These are phyloP conservation scores for Chloroceryle inda DNA, from an alignment of 2,797 vertebrate genomes.

Conservation along the genomic window DNA sequence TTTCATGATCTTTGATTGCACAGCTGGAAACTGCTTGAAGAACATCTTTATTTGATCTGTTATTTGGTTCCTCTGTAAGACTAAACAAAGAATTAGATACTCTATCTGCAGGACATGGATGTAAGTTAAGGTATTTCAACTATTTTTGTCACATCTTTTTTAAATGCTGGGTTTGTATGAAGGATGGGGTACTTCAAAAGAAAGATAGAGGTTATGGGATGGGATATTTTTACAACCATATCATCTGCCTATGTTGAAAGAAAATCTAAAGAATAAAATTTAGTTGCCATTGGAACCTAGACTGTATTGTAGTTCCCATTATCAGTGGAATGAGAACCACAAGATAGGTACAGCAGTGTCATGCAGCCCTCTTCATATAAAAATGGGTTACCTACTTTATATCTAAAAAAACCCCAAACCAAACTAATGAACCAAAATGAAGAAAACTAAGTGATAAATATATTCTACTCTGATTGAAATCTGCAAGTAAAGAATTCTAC, in stretches of 20 bases:
- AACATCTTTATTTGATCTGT: constrained; percentile 14
- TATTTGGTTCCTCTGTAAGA: constrained; percentile 35
- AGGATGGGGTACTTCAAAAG: not conserved
- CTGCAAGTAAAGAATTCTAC: constrained; percentile 39
- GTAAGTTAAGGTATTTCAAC: constrained; percentile 30
- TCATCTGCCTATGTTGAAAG: not conserved
- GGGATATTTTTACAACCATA: not conserved
- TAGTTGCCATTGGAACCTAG: not conserved
- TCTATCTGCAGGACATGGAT: not conserved
- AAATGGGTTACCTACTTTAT: not conserved
- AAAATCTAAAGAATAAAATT: not conserved
- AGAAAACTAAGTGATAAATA: not conserved
- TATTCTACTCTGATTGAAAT: not conserved
- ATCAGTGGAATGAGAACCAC: not conserved
- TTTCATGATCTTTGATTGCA: not conserved
- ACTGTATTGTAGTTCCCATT: not conserved
- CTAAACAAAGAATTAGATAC: constrained; percentile 26
- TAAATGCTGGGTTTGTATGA: not conserved
- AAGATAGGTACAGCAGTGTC: not conserved
- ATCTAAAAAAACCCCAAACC: not conserved
- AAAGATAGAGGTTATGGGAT: not conserved
- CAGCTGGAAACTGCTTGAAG: constrained; percentile 35
- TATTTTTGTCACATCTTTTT: not conserved
- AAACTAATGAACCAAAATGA: not conserved
- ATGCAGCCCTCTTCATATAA: constrained; percentile 6